phyloP scores from a whole-genome alignment of 2,113 vertebrate genomes.

The Nymphicus hollandicus region DNA sequence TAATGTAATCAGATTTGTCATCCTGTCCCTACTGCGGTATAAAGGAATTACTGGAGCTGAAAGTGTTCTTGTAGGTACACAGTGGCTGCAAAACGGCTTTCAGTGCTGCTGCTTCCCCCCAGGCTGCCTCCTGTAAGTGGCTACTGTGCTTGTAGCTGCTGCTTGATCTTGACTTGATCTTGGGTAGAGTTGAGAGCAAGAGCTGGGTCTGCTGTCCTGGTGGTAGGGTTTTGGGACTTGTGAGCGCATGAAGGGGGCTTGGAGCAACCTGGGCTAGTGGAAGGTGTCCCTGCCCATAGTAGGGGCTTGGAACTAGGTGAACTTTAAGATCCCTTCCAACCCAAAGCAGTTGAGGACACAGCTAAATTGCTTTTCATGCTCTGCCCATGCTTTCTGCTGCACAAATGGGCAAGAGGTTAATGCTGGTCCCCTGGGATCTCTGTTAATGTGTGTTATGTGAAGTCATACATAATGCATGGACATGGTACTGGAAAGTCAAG shows the following conservation, averaged over 20 bases:
- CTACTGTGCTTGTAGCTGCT: rapidly evolving
- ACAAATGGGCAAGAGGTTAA: rapidly evolving
- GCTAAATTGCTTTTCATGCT: background rate
- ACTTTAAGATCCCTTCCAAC: background rate
- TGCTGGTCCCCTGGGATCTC: rapidly evolving
- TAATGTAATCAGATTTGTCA: slow-evolving; percentile 5
- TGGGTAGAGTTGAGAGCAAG: background rate
- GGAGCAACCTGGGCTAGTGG: background rate
- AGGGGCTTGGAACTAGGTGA: background rate
- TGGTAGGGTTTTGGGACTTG: rapidly evolving
- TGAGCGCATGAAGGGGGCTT: background rate
- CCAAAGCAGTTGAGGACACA: background rate
- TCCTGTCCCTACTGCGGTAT: background rate
- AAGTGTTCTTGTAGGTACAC: background rate
- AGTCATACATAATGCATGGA: rapidly evolving
- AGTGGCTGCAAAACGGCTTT: rapidly evolving
- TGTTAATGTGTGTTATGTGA: rapidly evolving
- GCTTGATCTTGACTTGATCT: background rate
- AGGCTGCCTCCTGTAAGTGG: background rate
- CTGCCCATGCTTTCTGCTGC: background rate
- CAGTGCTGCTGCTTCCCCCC: background rate
- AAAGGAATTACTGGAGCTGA: slow-evolving; percentile 1
- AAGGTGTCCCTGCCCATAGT: background rate
- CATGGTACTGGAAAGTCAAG: rapidly evolving
- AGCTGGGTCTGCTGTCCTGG: background rate